phyloP scores from a whole-genome alignment of 2,113 vertebrate genomes.

The Cervus canadensis region DNA sequence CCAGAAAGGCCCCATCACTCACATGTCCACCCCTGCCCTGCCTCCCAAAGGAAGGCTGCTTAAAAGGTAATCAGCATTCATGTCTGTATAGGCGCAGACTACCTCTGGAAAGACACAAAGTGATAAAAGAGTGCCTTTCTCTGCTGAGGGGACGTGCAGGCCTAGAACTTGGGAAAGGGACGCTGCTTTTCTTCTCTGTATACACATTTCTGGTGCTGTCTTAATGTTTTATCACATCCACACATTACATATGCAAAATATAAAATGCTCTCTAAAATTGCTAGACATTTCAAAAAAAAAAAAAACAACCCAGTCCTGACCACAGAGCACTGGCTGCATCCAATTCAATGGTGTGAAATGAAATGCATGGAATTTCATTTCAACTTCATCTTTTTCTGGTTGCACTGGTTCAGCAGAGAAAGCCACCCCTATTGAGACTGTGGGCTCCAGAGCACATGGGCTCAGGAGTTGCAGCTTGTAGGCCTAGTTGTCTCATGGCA shows the following conservation, averaged over 20 bases:
- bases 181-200: not conserved
- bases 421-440: not conserved
- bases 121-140: not conserved
- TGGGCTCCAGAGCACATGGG: not conserved
- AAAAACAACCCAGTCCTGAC: not conserved
- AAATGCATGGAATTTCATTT: not conserved
- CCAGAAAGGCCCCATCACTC: not conserved
- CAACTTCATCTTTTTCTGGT: not conserved
- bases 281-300: not conserved
- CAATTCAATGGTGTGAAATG: not conserved
- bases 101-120: not conserved
- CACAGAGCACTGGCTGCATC: not conserved
- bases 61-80: not conserved
- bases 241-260: not conserved
- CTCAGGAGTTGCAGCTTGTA: not conserved
- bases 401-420: not conserved
- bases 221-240: not conserved
- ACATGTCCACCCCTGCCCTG: not conserved
- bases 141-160: not conserved
- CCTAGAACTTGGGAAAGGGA: not conserved
- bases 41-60: not conserved
- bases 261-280: not conserved
- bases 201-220: not conserved
- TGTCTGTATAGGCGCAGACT: not conserved
- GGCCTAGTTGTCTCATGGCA: not conserved